These are phyloP conservation scores for Eupithecia inturbata DNA, from an alignment of 2,888 invertebrate species.

Conservation along the genomic window DNA sequence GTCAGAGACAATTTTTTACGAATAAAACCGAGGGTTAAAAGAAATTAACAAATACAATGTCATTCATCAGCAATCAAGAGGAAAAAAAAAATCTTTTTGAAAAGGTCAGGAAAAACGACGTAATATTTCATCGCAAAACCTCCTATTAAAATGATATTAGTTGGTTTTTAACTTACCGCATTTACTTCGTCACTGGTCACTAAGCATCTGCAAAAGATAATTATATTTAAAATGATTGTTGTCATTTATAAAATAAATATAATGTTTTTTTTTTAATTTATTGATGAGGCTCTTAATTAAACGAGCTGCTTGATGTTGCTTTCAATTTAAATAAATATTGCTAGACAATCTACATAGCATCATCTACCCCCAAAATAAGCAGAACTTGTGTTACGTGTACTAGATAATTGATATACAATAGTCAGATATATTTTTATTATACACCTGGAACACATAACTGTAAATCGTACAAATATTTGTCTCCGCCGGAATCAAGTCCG, in stretches of 20 bases:
- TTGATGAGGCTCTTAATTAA: background rate
- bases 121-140: conserved; percentile 7
- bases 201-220: conserved; percentile 50
- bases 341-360: too few relatives aligned
- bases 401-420: too few relatives aligned
- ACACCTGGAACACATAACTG: too few relatives aligned
- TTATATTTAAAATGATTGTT: conserved; percentile 57
- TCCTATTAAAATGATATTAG: conserved; percentile 25
- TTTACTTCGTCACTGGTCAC: conserved; percentile 26
- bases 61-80: background rate
- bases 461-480: too few relatives aligned
- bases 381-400: too few relatives aligned
- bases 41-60: background rate
- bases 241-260: conserved; percentile 24
- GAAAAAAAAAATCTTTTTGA: background rate
- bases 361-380: too few relatives aligned
- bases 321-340: too few relatives aligned
- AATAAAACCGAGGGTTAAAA: background rate
- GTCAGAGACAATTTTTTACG: background rate
- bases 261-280: too few relatives aligned
- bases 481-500: too few relatives aligned
- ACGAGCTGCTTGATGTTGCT: too few relatives aligned
- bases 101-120: conserved; percentile 10
- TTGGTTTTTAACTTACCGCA: conserved; percentile 52
- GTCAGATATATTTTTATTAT: too few relatives aligned